Base-by-base conservation (phyloP, 2,113 vertebrate species). In the Ranitomeya imitator region DNA sequence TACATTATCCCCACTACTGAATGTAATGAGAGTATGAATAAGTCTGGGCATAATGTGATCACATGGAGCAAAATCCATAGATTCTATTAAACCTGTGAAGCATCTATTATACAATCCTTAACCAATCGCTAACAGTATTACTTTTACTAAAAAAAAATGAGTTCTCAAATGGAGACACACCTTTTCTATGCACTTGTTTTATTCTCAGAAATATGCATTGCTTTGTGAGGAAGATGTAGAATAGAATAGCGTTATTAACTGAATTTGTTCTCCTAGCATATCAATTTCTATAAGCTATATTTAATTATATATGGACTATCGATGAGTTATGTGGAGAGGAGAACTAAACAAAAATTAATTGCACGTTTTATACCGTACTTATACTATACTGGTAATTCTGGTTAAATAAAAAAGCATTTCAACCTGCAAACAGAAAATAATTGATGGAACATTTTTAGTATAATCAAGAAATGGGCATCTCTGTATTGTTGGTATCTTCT, bases 11-110 rank as follows among this genome's bases (percentile, higher is more conserved):
- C 37, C 57, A 61, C 54, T 77, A 31, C 55, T 77, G 84, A 60
- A 60, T 86, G 84, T 86, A 86, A 86, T 86, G 84, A 86, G 71
- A 61, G 55, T 57, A 57, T 59, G 74, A 31, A 86, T 86, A 77
- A 86, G 57, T 86, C 84, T 14, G 31, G 73, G 31, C 69, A 77
- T 86, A 86, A 86, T 86, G 84, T 60, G 73, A 77, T 86, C 69
- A 86, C 63, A 86, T 61, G 31, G 69, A 77, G 73, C 19, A 77
- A 86, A 86, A 86, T 86, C 84, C 63, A 86, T 86, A 60, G 67
- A 76, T 86, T 55, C 19, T 77, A 61, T 86, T 77, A 86, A 85
- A 77, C 57, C 18, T 77, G 71, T 77, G 84, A 86, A 77, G 59
- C 55, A 73, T 63, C 84, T 18, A 60, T 59, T 12, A 45, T 76